These are phyloP conservation scores for Andrena bucephala DNA, from an alignment of 2,888 invertebrate genomes.

Conservation along the genomic window DNA sequence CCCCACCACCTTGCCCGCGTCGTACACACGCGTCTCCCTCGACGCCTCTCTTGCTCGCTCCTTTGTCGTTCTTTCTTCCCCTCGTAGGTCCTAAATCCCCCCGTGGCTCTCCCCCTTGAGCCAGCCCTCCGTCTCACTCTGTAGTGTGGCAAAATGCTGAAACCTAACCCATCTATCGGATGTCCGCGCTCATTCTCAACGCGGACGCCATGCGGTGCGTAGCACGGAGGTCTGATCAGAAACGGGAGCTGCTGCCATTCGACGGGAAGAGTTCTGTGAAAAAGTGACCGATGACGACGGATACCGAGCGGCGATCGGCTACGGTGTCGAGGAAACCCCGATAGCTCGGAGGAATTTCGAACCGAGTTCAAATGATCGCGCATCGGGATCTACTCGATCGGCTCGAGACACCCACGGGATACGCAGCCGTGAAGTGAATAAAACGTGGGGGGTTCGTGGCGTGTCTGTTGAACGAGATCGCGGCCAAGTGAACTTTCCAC, in stretches of 20 bases:
- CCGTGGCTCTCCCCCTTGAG: slow-evolving; percentile 17
- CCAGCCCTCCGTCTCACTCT: slow-evolving; percentile 69
- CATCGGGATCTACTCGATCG: background rate
- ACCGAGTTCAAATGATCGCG: background rate
- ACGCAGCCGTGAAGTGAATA: slow-evolving; percentile 1
- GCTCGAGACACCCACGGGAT: background rate
- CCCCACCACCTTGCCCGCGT: slow-evolving; percentile 72
- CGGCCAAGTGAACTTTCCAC: background rate
- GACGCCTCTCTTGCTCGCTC: slow-evolving; percentile 50
- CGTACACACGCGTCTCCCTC: slow-evolving; percentile 58
- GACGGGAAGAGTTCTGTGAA: slow-evolving; percentile 38
- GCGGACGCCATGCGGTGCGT: slow-evolving; percentile 84
- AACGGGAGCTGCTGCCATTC: slow-evolving; percentile 39
- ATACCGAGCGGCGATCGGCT: slow-evolving; percentile 15
- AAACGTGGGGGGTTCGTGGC: background rate
- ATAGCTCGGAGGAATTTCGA: slow-evolving; percentile 35
- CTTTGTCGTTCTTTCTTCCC: slow-evolving; percentile 30
- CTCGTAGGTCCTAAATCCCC: slow-evolving; percentile 54
- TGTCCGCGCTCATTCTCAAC: slow-evolving; percentile 80
- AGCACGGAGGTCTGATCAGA: slow-evolving; percentile 76
- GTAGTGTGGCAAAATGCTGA: slow-evolving; percentile 71
- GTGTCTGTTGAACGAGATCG: too few species aligned
- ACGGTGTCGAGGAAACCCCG: slow-evolving; percentile 21
- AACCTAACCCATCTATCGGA: slow-evolving; percentile 82
- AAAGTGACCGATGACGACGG: slow-evolving; percentile 51